Conservation (phyloP, 2,113 vertebrate genomes). For the Chinchilla lanigera region DNA sequence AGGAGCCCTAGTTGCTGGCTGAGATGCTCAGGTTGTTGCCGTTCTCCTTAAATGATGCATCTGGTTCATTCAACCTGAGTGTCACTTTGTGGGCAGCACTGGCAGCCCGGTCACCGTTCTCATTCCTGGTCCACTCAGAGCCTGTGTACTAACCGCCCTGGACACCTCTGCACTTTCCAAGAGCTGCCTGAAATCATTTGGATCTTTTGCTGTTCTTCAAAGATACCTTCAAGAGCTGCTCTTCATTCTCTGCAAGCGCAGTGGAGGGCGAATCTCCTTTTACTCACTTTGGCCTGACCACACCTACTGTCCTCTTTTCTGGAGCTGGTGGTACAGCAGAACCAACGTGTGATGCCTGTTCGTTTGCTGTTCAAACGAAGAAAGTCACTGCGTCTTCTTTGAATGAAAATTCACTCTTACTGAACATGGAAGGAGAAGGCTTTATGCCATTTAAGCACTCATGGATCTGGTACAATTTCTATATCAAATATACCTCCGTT, state of each 20-base stretch:
- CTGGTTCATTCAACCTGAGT: conserved; percentile 99
- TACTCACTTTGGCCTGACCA: background rate
- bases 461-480: background rate
- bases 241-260: conserved; percentile 78
- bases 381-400: background rate
- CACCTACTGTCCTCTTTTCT: background rate
- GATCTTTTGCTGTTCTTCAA: conserved; percentile 96
- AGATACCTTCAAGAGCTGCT: conserved; percentile 86
- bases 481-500: background rate
- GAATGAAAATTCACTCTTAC: background rate
- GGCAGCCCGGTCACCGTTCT: conserved; percentile 98
- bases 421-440: background rate
- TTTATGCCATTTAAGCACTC: background rate
- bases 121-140: conserved; percentile 97
- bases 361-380: background rate
- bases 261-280: background rate
- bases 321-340: background rate
- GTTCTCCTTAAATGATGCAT: conserved; percentile 84
- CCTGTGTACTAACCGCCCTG: conserved; percentile 97
- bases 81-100: conserved; percentile 99
- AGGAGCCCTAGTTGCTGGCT: background rate
- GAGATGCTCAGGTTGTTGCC: background rate
- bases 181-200: conserved; percentile 95
- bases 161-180: conserved; percentile 98
- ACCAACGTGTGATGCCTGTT: background rate